Evolutionary conservation across 2,113 vertebrate species (phyloP).

Genomic region (Amazona guildingii): DNA sequence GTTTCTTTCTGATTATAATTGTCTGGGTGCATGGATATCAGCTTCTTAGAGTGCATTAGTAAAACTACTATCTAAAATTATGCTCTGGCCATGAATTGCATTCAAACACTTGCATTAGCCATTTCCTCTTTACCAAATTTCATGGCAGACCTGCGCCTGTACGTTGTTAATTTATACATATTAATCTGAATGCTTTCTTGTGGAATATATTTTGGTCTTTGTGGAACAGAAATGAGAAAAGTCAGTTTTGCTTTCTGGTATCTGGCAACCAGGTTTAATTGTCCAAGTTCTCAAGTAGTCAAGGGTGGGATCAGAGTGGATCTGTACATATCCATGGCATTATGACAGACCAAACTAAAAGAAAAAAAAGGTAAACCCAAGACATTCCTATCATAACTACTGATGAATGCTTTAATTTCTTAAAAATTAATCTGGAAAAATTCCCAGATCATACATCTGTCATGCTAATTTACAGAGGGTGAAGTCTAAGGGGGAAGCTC

Average conservation of each 20-base stretch:
- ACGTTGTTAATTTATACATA: neutral
- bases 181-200: neutral
- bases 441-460: conserved; percentile 72
- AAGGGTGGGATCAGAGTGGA: neutral
- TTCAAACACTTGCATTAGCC: neutral
- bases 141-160: neutral
- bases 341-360: neutral
- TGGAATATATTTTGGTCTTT: neutral
- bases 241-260: neutral
- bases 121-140: neutral
- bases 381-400: conserved; percentile 15
- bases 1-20: neutral
- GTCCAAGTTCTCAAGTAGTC: neutral
- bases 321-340: neutral
- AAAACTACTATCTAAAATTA: neutral
- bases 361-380: neutral
- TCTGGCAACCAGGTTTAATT: neutral
- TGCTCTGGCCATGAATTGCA: neutral
- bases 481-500: conserved; percentile 15
- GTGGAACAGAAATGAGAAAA: neutral
- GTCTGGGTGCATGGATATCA: neutral
- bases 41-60: neutral
- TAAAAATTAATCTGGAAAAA: conserved; percentile 66
- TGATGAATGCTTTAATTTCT: conserved; percentile 56
- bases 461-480: conserved; percentile 65